Evolutionary conservation across 2,888 invertebrate species (phyloP).

Genomic region (Petrophora chlorosata): DNA sequence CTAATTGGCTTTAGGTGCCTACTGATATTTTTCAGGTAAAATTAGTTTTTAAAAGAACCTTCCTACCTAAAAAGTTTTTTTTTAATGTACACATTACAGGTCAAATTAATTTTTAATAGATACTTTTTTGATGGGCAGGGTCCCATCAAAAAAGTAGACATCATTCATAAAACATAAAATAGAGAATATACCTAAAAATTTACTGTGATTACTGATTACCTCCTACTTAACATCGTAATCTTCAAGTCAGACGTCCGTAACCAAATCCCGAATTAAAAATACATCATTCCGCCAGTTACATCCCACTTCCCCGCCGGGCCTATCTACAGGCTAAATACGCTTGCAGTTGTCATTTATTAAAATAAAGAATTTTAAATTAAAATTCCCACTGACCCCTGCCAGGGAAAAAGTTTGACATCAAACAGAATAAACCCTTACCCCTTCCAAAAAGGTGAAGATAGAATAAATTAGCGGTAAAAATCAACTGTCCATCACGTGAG

Average conservation of each 20-base stretch:
- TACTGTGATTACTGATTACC: background rate
- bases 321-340: slow-evolving; percentile 10
- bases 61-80: too few relatives aligned
- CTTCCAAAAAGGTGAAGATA: slow-evolving; percentile 14
- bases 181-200: background rate
- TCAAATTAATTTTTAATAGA: too few relatives aligned
- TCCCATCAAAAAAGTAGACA: too few relatives aligned
- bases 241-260: slow-evolving; percentile 4
- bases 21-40: too few relatives aligned
- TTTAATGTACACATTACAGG: too few relatives aligned
- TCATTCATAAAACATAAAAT: too few relatives aligned
- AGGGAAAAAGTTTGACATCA: slow-evolving; percentile 25
- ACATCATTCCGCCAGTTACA: slow-evolving; percentile 14
- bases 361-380: slow-evolving; percentile 25
- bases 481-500: slow-evolving; percentile 3
- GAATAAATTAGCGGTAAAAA: slow-evolving; percentile 26
- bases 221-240: slow-evolving; percentile 6
- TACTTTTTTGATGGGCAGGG: too few relatives aligned
- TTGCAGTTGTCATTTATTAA: slow-evolving; percentile 22
- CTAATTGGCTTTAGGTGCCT: too few relatives aligned
- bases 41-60: too few relatives aligned
- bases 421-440: slow-evolving; percentile 18
- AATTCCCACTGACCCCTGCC: slow-evolving; percentile 21
- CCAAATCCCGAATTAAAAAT: slow-evolving; percentile 20
- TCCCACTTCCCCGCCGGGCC: background rate